Percentiles rank a stretch among this genome's conserved stretches.
These are phyloP conservation scores for Lepisosteus osseus DNA, from an alignment of 2,113 vertebrate species.

Conservation along the genomic window DNA sequence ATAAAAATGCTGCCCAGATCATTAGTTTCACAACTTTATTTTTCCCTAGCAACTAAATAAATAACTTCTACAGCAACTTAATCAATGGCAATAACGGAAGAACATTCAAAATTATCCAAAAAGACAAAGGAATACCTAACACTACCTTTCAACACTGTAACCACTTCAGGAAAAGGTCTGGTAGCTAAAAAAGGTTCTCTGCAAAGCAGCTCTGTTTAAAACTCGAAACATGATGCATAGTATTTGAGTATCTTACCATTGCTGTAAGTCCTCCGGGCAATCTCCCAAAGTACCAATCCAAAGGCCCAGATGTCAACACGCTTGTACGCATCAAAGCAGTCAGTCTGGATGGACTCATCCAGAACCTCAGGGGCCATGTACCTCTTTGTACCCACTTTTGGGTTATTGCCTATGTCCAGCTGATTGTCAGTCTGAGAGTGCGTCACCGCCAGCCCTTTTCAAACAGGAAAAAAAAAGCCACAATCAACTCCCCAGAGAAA, in stretches of 20 bases:
- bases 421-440: slow-evolving; percentile 72
- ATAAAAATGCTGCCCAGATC: too few species aligned
- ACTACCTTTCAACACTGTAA: too few species aligned
- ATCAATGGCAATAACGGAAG: too few species aligned
- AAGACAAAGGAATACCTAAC: too few species aligned
- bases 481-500: background rate
- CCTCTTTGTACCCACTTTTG: slow-evolving; percentile 73
- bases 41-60: too few species aligned
- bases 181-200: too few species aligned
- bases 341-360: slow-evolving; percentile 71
- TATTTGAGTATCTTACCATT: slow-evolving; percentile 53
- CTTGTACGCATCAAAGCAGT: slow-evolving; percentile 76
- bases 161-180: too few species aligned
- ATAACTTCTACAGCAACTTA: too few species aligned
- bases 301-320: slow-evolving; percentile 77
- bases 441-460: slow-evolving; percentile 70
- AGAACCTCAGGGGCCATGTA: slow-evolving; percentile 76
- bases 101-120: too few species aligned
- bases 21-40: too few species aligned
- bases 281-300: slow-evolving; percentile 74
- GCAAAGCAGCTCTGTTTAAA: too few species aligned
- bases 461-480: background rate
- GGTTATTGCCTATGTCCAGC: slow-evolving; percentile 74
- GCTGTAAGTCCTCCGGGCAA: slow-evolving; percentile 69
- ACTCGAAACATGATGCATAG: too few species aligned